phyloP scores from a whole-genome alignment of 2,888 invertebrate genomes.

The Polietes domitor region DNA sequence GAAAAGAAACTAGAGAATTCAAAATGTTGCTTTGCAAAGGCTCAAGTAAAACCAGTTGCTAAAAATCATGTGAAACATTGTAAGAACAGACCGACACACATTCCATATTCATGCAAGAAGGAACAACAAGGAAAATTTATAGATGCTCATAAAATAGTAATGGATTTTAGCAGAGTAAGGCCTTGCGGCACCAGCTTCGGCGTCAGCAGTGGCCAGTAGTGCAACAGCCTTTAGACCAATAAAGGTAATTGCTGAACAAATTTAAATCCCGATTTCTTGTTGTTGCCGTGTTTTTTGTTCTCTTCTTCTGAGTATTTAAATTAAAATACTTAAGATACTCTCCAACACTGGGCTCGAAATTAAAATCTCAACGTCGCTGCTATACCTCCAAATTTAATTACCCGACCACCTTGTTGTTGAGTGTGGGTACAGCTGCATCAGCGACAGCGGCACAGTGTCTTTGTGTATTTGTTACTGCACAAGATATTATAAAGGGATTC shows the following conservation, averaged over 20 bases:
- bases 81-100: neutral
- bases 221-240: slow-evolving; percentile 53
- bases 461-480: too few relatives aligned
- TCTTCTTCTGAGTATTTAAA: neutral
- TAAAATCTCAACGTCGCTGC: slow-evolving; percentile 24
- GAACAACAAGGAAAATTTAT: slow-evolving; percentile 49
- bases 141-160: slow-evolving; percentile 54
- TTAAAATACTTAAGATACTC: slow-evolving; percentile 21
- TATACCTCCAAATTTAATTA: slow-evolving; percentile 54
- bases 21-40: neutral
- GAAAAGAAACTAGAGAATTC: neutral
- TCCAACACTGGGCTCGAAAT: slow-evolving; percentile 6
- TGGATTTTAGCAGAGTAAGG: slow-evolving; percentile 37
- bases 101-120: neutral
- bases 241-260: slow-evolving; percentile 38
- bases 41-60: neutral
- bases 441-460: neutral
- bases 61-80: slow-evolving; percentile 44
- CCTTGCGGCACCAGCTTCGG: neutral
- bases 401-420: slow-evolving; percentile 39
- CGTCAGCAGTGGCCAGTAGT: neutral
- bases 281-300: neutral
- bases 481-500: too few relatives aligned
- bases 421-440: neutral
- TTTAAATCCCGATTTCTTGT: slow-evolving; percentile 19